phyloP scores from a whole-genome alignment of 2,113 vertebrate species.

The Sclerurus mexicanus region DNA sequence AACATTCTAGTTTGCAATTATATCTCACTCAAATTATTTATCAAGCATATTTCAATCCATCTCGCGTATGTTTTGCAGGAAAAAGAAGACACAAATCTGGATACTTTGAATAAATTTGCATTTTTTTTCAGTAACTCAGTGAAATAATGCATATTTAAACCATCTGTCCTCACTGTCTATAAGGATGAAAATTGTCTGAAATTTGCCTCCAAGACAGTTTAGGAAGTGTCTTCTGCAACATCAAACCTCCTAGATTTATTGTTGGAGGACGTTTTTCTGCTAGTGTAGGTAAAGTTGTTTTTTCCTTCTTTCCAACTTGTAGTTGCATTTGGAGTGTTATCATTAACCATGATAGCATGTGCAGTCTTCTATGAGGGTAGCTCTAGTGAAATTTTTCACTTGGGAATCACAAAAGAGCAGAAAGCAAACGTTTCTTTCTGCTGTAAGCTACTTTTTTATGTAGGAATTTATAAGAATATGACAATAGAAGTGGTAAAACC shows the following conservation, averaged over 20 bases:
- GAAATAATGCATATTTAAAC: constrained; percentile 9
- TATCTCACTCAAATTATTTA: not conserved
- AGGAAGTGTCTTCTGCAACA: not conserved
- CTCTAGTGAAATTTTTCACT: not conserved
- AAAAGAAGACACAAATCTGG: not conserved
- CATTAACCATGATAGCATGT: not conserved
- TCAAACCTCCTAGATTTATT: not conserved
- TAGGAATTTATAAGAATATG: not conserved
- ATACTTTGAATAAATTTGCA: constrained; percentile 12
- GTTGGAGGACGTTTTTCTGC: not conserved
- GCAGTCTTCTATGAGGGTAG: not conserved
- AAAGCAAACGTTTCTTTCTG: not conserved
- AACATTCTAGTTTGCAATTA: not conserved
- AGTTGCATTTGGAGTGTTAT: not conserved
- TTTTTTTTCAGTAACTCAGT: not conserved
- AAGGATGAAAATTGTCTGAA: not conserved
- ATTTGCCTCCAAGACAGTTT: not conserved
- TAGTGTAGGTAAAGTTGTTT: not conserved
- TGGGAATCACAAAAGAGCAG: not conserved
- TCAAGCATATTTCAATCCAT: not conserved
- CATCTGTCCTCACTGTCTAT: not conserved
- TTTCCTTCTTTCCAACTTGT: not conserved
- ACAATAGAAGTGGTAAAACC: not conserved
- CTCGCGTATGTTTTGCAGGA: not conserved
- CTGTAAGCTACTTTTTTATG: not conserved